Evolutionary conservation across 2,113 vertebrate species (phyloP).

Genomic region (Isurus oxyrinchus): DNA sequence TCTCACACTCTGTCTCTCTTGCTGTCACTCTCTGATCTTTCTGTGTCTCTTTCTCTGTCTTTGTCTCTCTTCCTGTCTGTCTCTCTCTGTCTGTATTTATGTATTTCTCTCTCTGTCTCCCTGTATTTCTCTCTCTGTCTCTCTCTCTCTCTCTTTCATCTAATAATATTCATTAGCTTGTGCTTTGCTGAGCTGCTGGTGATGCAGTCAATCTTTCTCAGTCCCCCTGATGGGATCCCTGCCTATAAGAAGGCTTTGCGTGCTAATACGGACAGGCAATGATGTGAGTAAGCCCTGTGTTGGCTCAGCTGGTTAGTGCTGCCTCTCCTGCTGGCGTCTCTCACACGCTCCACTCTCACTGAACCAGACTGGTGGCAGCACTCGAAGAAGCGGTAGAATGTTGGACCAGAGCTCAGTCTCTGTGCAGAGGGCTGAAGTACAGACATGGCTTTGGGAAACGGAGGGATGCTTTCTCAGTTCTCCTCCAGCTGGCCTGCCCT

Average conservation of each 20-base stretch:
- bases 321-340: background rate
- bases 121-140: constrained; percentile 45
- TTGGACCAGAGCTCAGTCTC: constrained; percentile 39
- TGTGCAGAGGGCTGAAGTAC: constrained; percentile 40
- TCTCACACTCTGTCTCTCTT: constrained; percentile 43
- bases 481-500: constrained; percentile 85
- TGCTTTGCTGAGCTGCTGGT: background rate
- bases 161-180: constrained; percentile 34
- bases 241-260: background rate
- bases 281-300: constrained; percentile 20
- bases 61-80: constrained; percentile 7
- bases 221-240: background rate
- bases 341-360: background rate
- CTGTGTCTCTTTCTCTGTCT: background rate
- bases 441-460: constrained; percentile 53
- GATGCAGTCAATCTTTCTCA: background rate
- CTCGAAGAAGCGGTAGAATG: constrained; percentile 40
- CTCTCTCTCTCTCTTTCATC: constrained; percentile 49
- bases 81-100: background rate
- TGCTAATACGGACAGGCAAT: background rate
- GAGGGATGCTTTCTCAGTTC: constrained; percentile 52
- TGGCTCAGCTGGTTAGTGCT: background rate
- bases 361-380: background rate
- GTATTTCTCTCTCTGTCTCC: constrained; percentile 30
- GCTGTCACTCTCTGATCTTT: background rate